Base-by-base conservation (phyloP, 2,888 invertebrate species). In the Dicycla oo region DNA sequence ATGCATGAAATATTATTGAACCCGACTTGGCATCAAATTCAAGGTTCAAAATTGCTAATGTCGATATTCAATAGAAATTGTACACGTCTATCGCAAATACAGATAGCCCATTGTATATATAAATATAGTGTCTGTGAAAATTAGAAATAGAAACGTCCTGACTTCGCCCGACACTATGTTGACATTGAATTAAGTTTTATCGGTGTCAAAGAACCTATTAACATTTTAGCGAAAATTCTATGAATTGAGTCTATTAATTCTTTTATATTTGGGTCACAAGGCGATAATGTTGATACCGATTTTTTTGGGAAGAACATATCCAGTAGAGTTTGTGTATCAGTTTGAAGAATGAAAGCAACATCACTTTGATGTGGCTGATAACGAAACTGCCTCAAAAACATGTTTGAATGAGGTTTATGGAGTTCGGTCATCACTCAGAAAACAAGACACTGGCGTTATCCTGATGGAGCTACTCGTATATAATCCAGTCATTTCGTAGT, bases 131-230 rank as follows among this genome's bases (percentile, higher is more conserved):
- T 49, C 45, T 63, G 56, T 66, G 68, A 73, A 76, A 74, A 78
- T 82, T 82, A 73, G 34, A 86, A 85, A 85, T 82, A 88, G 83
- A 81, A 64, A 69, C 82, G 75, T 80, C 75, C 78, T 84, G 79
- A 82, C 82, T 88, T 76, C 83, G 75, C 73, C 78, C 85, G 87
- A 81, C 83, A 82, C 76, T 85, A 81, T 86, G 81, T 71, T 89
- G 92, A 91, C 93, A 93, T 92, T 93, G 92, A 91, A 89, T 87
- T 87, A 86, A 88, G 77, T 87, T 92, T 91, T 91, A 91, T 91
- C 80, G 91, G 89, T 89, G 94, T 91, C 94, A 95, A 94, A 91
- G 90, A 95, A 93, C 94, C 93, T 93, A 93, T 94, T 91, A 93
- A 91, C 89, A 88, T 88, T 88, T 91, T 88, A 83, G 85, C 82